Base-by-base conservation (phyloP, 2,797 vertebrate genomes). In the Siniperca obscura region DNA sequence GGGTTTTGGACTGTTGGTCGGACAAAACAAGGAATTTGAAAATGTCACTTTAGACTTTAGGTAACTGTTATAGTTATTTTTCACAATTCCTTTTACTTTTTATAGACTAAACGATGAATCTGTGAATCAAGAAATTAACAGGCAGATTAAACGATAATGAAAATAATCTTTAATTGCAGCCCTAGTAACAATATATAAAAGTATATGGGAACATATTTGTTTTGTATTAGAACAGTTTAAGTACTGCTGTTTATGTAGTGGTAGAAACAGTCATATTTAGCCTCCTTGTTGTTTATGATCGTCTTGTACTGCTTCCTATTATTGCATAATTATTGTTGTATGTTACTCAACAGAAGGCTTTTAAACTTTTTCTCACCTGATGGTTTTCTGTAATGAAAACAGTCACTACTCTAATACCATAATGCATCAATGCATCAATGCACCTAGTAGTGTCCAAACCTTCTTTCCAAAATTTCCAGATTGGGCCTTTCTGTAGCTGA, bases 381-480 rank as follows among this genome's bases (percentile, higher is more conserved):
- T n/a, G 7, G 19, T 52, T 68, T 66, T 22, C 5, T 4, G 56
- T 19, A 56, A 67, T 67, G 4, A 78, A 44, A 53, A 42, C 4
- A 57, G 17, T 40, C 5, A n/a, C 14, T 44, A 3, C 42, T 44
- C 25, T 48, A 21, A 62, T 3, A 19, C 14, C 55, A 72, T 22
- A 68, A 68, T 57, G 14, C 10, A 14, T 57, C 22, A 66, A 22
- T 65, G 27, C 27, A 16, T 53, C n/a, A 67, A 14, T 65, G 34
- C 12, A 57, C 30, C 14, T 11, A 1, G 12, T 38, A 16, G 22
- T 57, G 34, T 77, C 40, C 46, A 27, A 60, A 76, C 27, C 16
- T 13, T 57, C 65, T 60, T 17, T 16, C 46, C 25, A 36, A 46
- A 56, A 71, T 76, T 27, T 57, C 11, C 70, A 40, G 17, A 67